phyloP scores from a whole-genome alignment of 2,797 vertebrate species.

The Eupleurogrammus muticus region DNA sequence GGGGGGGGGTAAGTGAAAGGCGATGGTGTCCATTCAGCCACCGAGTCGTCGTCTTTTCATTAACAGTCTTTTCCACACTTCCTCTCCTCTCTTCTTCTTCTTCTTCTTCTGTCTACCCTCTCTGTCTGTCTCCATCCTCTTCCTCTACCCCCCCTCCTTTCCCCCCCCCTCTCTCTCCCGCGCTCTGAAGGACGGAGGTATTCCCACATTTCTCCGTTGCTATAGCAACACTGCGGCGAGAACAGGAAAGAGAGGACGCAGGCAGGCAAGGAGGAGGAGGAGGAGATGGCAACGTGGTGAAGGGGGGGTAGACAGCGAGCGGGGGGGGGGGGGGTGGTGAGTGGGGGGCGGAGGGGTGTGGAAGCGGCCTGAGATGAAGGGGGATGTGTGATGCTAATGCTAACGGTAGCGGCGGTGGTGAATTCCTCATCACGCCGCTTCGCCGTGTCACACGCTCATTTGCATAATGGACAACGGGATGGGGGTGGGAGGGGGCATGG shows the following conservation, averaged over 20 bases:
- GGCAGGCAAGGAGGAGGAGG: constrained; percentile 43
- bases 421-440: constrained; percentile 56
- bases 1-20: constrained; percentile 69
- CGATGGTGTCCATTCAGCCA: constrained; percentile 70
- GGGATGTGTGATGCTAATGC: constrained; percentile 80
- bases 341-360: constrained; percentile 45
- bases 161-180: constrained; percentile 34
- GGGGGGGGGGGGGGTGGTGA: constrained; percentile 21
- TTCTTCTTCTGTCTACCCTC: constrained; percentile 45
- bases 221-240: constrained; percentile 87
- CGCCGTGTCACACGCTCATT: constrained; percentile 56
- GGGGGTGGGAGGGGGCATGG: too few species aligned
- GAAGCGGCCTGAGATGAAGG: constrained; percentile 61
- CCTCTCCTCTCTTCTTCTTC: constrained; percentile 15
- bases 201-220: constrained; percentile 89
- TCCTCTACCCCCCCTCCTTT: constrained; percentile 3
- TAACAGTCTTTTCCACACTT: constrained; percentile 68
- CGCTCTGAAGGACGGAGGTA: constrained; percentile 87
- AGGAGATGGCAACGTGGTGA: constrained; percentile 56
- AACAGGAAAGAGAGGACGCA: constrained; percentile 81
- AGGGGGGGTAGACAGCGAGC: constrained; percentile 22
- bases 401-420: constrained; percentile 60
- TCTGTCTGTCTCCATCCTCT: constrained; percentile 53
- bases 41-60: constrained; percentile 70
- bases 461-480: constrained; percentile 60